Percentiles rank a stretch among this genome's conserved stretches.
These are phyloP conservation scores for Rattus rattus DNA, from an alignment of 2,113 vertebrate species.

Conservation along the genomic window DNA sequence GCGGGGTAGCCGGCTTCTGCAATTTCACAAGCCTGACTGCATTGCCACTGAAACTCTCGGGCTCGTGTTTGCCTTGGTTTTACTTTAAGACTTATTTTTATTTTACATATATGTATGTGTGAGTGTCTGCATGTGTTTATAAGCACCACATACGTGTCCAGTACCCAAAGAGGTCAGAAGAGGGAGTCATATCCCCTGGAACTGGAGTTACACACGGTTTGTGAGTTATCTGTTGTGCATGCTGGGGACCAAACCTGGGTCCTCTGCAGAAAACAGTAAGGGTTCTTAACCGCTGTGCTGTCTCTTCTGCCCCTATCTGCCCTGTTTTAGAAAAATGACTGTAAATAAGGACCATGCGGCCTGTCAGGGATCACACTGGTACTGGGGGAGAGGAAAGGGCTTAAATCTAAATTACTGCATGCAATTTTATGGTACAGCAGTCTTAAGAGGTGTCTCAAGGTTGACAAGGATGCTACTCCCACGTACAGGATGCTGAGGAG, in stretches of 20 bases:
- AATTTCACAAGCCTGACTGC: not conserved
- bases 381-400: not conserved
- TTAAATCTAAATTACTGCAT: not conserved
- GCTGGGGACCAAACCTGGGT: not conserved
- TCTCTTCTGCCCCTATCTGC: not conserved
- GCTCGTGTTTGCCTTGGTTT: not conserved
- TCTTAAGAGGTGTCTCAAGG: not conserved
- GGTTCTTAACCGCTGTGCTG: not conserved
- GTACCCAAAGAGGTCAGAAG: not conserved
- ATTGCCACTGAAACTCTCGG: not conserved
- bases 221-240: not conserved
- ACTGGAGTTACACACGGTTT: not conserved
- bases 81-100: not conserved
- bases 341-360: not conserved
- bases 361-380: not conserved
- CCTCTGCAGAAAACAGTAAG: not conserved
- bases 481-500: accelerated
- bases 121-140: not conserved
- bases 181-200: not conserved
- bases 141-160: not conserved
- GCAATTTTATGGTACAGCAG: not conserved
- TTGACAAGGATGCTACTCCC: not conserved
- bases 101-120: not conserved
- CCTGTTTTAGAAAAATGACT: not conserved
- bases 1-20: not conserved